Evolutionary conservation across 2,113 vertebrate species (phyloP).

Genomic region (Ammodramus savannarum): DNA sequence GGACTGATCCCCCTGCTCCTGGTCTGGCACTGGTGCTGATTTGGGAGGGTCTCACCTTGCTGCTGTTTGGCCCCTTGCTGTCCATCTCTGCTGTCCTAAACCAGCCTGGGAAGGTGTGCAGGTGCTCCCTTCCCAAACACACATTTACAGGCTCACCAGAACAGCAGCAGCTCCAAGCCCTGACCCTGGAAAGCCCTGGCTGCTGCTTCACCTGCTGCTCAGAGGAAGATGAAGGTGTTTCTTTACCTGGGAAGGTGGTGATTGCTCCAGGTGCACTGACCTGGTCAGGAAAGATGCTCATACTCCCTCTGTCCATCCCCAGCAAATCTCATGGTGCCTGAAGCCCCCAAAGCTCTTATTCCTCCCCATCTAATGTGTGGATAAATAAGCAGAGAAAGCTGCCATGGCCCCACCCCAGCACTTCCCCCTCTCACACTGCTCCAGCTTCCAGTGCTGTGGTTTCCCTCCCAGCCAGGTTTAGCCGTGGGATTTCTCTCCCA

Average conservation of each 20-base stretch:
- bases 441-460: neutral
- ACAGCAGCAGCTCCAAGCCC: neutral
- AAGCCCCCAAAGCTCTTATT: neutral
- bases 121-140: neutral
- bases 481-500: neutral
- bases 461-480: neutral
- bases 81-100: neutral
- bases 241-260: neutral
- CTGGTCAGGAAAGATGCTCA: fast-evolving
- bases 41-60: neutral
- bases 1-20: neutral
- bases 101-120: neutral
- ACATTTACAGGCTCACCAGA: fast-evolving
- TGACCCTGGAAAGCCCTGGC: neutral
- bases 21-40: neutral
- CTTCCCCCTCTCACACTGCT: too few relatives aligned
- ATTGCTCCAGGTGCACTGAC: neutral
- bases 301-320: neutral
- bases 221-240: neutral
- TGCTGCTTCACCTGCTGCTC: neutral
- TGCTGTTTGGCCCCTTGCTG: neutral
- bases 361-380: neutral
- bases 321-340: neutral
- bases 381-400: neutral
- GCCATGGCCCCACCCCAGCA: neutral